Base-by-base conservation (phyloP, 1,140 invertebrate genomes). In the Ooceraea biroi region DNA sequence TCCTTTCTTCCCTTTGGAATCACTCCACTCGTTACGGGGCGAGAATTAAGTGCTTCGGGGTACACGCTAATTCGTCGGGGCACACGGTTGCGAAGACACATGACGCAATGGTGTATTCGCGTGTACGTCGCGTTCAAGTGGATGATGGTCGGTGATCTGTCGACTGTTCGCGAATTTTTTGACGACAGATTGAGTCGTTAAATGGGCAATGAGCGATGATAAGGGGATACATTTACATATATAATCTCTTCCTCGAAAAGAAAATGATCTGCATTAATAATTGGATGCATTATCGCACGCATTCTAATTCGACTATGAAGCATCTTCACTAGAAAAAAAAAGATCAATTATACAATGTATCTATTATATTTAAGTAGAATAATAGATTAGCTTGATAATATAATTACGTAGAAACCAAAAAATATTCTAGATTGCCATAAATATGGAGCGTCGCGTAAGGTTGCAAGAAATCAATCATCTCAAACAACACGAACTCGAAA, bases 11-110 rank as follows among this genome's bases (percentile, higher is more conserved):
- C 46, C 58, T 57, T 80, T 73, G 44, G 61, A 78, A 74, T 82
- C 55, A 14, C 41, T 82, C 17, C 14, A 80, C 76, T 86, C 87
- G 84, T 84, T 84, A 84, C 80, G 58, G 44, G 61, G 25, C 44
- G 73, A 72, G 63, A 88, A 88, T 82, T 63, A 80, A 84, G 73
- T 80, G 69, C 46, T 80, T 57, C 46, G 68, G 46, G 27, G n/a
- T 61, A 78, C 68, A 84, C 78, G 84, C 27, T 86, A 58, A 73
- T 86, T 86, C 48, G 27, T 30, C 36, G 14, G 36, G 36, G 69
- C 76, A 50, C 46, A 58, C 50, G 55, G 50, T 69, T 57, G 10
- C 30, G 17, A 14, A 78, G 36, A 78, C 17, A 17, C 44, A 44
- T 76, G 44, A 80, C 22, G 50, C 50, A 69, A 69, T 77, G 46